phyloP scores from a whole-genome alignment of 2,113 vertebrate genomes.

The Bubo bubo region DNA sequence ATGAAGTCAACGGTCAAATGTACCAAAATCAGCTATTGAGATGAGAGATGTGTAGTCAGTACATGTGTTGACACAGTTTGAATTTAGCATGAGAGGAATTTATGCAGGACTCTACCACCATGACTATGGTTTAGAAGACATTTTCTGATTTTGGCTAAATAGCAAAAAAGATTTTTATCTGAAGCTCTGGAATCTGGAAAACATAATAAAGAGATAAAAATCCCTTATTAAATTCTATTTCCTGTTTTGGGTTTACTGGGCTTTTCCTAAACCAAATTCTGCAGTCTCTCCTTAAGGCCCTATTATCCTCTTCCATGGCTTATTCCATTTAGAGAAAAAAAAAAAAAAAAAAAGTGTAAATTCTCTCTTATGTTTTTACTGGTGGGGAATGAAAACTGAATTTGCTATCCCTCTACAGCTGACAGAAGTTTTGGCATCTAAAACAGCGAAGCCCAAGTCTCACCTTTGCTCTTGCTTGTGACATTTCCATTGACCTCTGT shows the following conservation, averaged over 20 bases:
- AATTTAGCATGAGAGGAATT: background rate
- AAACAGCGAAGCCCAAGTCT: background rate
- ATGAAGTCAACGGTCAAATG: background rate
- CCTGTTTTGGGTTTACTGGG: background rate
- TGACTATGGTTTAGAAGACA: background rate
- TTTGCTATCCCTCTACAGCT: background rate
- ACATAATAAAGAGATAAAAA: background rate
- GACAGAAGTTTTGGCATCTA: background rate
- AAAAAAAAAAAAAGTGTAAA: background rate
- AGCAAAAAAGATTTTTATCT: background rate
- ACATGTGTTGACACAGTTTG: background rate
- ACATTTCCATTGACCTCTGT: background rate
- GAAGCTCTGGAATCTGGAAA: background rate
- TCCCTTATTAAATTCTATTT: background rate
- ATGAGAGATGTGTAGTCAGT: background rate
- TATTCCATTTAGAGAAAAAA: background rate
- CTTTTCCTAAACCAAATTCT: background rate
- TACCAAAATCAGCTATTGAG: background rate
- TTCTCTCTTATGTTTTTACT: background rate
- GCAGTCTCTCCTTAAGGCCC: background rate
- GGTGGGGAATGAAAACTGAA: background rate
- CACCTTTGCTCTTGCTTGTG: background rate
- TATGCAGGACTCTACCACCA: background rate
- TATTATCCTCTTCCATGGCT: background rate
- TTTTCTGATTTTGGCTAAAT: background rate